Base-by-base conservation (phyloP, 2,797 vertebrate genomes). In the Urosaurus nigricauda region DNA sequence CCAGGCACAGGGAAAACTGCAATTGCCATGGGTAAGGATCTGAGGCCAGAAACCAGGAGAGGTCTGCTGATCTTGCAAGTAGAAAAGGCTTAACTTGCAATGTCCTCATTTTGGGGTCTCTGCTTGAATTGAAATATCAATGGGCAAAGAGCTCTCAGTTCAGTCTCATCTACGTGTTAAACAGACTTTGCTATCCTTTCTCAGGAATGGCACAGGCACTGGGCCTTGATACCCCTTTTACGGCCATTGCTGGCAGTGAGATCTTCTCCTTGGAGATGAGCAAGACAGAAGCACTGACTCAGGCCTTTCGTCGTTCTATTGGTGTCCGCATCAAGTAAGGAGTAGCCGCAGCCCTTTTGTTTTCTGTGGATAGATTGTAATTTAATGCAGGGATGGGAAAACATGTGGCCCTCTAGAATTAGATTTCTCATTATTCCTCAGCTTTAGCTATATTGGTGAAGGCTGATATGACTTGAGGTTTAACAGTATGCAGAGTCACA, bases 261-360 rank as follows among this genome's bases (percentile, higher is more conserved):
- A 98, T 99, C 93, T 99, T 98, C 95, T 99, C 98, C 68, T 94
- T 99, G 92, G 98, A 99, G 94, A 99, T 99, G 98, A 98, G 98
- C 96, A 99, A 98, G 94, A 99, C 98, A 0, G 98, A 99, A 89
- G 98, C 98, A 0, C 97, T 99, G 75, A 99, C 98, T 5, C 98
- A 99, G 94, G 96, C 98, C 81, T 99, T 99, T 93, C 98, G 98
- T 8, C 97, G 98, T 92, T 98, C 98, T 90, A 99, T 99, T 0
- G 98, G 98, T 1, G 98, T 99, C 56, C 97, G 98, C 73, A 99
- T 99, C 94, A 99, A 99, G 98, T 99, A 83, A 97, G 98, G 93
- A 75, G 71, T 73, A 16, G 35, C 17, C 16, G 12, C 4, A 5
- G 77, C 43, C 12, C 40, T 16, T 86, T 74, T 5, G 4, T 53